Evolutionary conservation across 2,113 vertebrate species (phyloP).

Genomic region (Todiramphus chloris): DNA sequence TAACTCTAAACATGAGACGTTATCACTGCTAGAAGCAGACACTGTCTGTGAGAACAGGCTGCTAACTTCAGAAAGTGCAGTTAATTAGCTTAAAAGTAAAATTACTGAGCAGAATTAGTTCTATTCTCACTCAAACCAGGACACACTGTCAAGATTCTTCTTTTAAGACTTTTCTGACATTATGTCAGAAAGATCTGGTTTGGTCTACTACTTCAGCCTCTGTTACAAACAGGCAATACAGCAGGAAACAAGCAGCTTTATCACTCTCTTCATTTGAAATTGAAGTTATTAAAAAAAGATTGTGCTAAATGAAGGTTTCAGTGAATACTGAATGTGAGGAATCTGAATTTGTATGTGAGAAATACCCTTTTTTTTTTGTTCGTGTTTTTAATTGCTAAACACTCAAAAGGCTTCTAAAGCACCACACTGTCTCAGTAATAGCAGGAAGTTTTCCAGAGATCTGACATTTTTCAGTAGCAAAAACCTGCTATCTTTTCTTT

Average conservation of each 20-base stretch:
- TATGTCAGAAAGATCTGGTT: neutral
- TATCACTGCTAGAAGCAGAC: too few species aligned
- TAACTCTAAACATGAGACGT: too few species aligned
- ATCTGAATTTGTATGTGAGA: neutral
- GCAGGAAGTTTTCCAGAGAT: neutral
- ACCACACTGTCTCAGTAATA: neutral
- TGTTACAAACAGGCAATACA: neutral
- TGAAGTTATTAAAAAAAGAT: neutral
- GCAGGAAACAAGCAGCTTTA: neutral
- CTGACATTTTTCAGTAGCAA: neutral
- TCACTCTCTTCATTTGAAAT: neutral
- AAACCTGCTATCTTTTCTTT: neutral
- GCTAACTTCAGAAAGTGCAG: too few species aligned
- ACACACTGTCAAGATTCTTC: neutral
- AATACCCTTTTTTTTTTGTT: neutral
- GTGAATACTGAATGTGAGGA: neutral
- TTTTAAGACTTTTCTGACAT: neutral
- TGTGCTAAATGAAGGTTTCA: neutral
- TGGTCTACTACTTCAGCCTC: neutral
- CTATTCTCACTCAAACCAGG: too few species aligned
- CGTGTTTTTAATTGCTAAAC: neutral
- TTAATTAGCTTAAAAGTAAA: too few species aligned
- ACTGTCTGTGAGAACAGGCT: too few species aligned
- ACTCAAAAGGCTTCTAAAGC: neutral
- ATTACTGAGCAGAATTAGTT: too few species aligned